Conservation (phyloP, 2,113 vertebrate genomes). For the Empidonax alnorum region DNA sequence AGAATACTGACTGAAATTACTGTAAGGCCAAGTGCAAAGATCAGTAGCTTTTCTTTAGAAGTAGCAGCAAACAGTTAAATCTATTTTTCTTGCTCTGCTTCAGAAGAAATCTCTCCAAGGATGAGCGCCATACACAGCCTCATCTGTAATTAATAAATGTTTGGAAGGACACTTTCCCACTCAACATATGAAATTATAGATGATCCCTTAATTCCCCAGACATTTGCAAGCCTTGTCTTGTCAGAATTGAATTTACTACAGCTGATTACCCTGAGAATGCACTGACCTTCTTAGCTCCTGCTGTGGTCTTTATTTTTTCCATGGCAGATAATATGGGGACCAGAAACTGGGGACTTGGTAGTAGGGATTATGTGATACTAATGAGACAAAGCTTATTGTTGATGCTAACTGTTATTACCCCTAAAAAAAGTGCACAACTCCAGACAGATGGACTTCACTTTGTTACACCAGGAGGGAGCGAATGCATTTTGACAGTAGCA, state of each 20-base stretch:
- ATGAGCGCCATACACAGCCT: not conserved
- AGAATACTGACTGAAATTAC: not conserved
- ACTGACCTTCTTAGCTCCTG: constrained; percentile 76
- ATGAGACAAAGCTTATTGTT: constrained; percentile 71
- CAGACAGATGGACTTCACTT: constrained; percentile 63
- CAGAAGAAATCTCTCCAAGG: not conserved
- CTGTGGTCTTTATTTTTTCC: constrained; percentile 69
- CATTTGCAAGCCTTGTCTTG: constrained; percentile 71
- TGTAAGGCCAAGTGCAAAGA: not conserved
- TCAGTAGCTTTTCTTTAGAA: not conserved
- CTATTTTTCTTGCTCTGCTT: not conserved
- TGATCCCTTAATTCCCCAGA: constrained; percentile 72
- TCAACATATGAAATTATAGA: constrained; percentile 66
- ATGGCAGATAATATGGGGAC: constrained; percentile 64
- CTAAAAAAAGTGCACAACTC: constrained; percentile 49
- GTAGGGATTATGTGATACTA: constrained; percentile 70
- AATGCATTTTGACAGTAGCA: constrained; percentile 56
- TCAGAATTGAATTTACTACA: constrained; percentile 76
- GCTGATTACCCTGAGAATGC: constrained; percentile 79
- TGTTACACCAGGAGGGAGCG: constrained; percentile 45
- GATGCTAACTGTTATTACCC: constrained; percentile 65
- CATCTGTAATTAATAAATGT: constrained; percentile 61
- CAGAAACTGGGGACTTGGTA: constrained; percentile 62
- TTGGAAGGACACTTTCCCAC: constrained; percentile 59
- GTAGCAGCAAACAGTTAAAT: not conserved